Evolutionary conservation across 2,888 invertebrate species (phyloP), one percentile per base, ranked within the genome.

Genomic region (Arge pagana): DNA sequence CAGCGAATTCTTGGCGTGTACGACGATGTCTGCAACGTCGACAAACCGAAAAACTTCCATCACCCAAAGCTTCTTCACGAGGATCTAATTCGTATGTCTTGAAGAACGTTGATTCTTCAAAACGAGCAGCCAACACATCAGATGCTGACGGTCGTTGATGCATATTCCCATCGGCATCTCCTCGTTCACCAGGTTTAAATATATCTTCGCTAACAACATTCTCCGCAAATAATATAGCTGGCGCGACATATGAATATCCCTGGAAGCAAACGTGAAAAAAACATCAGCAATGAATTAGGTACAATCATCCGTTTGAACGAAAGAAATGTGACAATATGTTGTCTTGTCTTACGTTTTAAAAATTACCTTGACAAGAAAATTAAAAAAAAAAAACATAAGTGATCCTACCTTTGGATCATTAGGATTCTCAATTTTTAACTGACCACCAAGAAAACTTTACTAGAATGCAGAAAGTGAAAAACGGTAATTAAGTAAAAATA

Each of bases 181-280:
- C 30, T n/a, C 31, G 30, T 3, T 42, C 42, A 15, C 54, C 78
- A 67, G 84, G 80, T 77, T 83, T 77, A 75, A 87, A 83, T 52
- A 88, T 82, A 64, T 89, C 88, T 52, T 88, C 86, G 15, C 88
- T 87, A 61, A 90, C 85, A 3, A 84, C 82, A 71, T 90, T 91
- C 70, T 88, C 87, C 15, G 86, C 86, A 78, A 93, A 92, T 59
- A 93, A 79, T 58, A 95, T 86, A 56, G 93, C 93, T 0, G 97
- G 97, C 0, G 96, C 92, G 49, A 97, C 90, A 77, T 93, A 98
- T 0, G 96, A 96, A 73, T 97, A 98, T 23, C 95, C 92, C 89
- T 86, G 80, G 69, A 59, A 55, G 49, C 48, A 51, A 33, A 50
- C n/a, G n/a, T n/a, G n/a, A n/a, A n/a, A n/a, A n/a, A n/a, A n/a